Base-by-base conservation (phyloP, 2,888 invertebrate species). In the Idaea aversata region DNA sequence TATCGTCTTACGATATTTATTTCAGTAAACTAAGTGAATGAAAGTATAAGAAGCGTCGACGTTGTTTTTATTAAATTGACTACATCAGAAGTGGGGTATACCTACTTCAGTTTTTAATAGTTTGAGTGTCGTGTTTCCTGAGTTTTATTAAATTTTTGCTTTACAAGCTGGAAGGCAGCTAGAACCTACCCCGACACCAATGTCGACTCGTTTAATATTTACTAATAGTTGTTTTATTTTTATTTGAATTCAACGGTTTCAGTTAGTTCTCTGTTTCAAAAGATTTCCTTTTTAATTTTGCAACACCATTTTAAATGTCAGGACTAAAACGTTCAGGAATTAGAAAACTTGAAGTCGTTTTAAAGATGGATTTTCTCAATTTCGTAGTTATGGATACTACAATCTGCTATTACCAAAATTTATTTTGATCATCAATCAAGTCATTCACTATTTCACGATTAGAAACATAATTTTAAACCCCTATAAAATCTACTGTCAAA, bases 121-220 rank as follows among this genome's bases (percentile, higher is more conserved):
- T 86, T 86, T 83, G 86, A 86, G 86, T 85, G 86, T 77, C 72
- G 74, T 71, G 67, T 73, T 72, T 71, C 70, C 64, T 63, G 61
- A 57, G 72, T 71, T 75, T 85, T 83, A 86, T 85, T 83, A 74
- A 80, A 84, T 85, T 85, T 84, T 83, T 85, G 77, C 80, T 79
- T 73, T 69, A 68, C 62, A 66, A 72, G 62, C 65, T 36, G 64
- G 47, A 47, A 47, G 10, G 47, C 25, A 25, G 3, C 25, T 25
- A 25, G 25, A 25, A 25, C 25, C 25, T 25, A 25, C 25, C 25
- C 25, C 25, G 25, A 25, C 25, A 25, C 25, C 25, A 25, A 25
- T 25, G 25, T 25, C 25, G 25, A 25, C 25, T 47, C 47, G 47
- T 47, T 47, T 47, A 47, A 47, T 47, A 47, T 47, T 47, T 3